Evolutionary conservation across 2,797 vertebrate genomes (phyloP).

Genomic region (Danio aesculapii): DNA sequence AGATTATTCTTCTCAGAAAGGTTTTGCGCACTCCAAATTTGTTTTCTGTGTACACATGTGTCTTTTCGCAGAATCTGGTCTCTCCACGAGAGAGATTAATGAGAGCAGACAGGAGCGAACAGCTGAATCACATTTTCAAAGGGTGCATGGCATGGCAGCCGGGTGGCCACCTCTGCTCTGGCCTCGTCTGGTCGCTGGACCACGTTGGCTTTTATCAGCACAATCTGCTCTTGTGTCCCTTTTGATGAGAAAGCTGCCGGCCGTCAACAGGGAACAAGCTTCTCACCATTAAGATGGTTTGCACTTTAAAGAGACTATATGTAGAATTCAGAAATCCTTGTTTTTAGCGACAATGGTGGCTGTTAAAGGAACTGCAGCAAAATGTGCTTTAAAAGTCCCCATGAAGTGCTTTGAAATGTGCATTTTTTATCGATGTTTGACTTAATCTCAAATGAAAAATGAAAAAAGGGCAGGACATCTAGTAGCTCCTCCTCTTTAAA

Average conservation of each 20-base stretch:
- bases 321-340: too few species aligned
- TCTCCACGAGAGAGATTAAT: constrained; percentile 31
- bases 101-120: constrained; percentile 24
- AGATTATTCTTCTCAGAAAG: constrained; percentile 26
- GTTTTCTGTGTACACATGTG: constrained; percentile 13
- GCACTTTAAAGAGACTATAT: too few species aligned
- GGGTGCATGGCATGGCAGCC: background rate
- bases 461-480: too few species aligned
- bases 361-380: too few species aligned
- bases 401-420: too few species aligned
- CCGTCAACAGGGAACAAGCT: constrained; percentile 8
- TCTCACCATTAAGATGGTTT: too few species aligned
- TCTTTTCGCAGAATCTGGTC: constrained; percentile 19
- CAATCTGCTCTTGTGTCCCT: constrained; percentile 30
- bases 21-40: constrained; percentile 8
- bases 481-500: too few species aligned
- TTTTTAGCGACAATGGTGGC: too few species aligned
- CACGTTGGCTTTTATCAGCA: constrained; percentile 20
- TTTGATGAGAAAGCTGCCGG: constrained; percentile 18
- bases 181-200: background rate
- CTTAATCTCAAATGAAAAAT: too few species aligned
- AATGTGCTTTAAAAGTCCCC: too few species aligned
- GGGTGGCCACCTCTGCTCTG: constrained; percentile 30
- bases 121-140: constrained; percentile 36
- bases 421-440: too few species aligned